Percentiles rank a stretch among this genome's conserved stretches.
These are phyloP conservation scores for Oligia fasciuncula DNA, from an alignment of 2,888 invertebrate species.

Conservation along the genomic window DNA sequence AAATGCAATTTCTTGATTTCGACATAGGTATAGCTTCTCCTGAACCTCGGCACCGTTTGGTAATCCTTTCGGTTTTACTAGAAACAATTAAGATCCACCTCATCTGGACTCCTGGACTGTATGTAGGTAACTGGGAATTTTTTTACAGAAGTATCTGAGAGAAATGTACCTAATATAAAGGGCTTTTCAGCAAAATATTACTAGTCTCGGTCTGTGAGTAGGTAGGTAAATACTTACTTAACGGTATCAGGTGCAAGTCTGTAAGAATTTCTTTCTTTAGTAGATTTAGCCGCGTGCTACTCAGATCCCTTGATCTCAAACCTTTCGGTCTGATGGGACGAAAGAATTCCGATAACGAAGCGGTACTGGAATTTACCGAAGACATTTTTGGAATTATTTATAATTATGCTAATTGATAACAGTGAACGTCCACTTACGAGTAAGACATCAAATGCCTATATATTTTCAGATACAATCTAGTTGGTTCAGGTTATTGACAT, in stretches of 20 bases:
- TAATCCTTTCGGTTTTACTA: neutral
- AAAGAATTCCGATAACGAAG: slow-evolving; percentile 84
- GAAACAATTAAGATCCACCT: neutral
- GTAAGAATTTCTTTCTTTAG: slow-evolving; percentile 91
- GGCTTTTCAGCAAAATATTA: neutral
- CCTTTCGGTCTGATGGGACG: slow-evolving; percentile 82
- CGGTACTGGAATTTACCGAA: slow-evolving; percentile 75
- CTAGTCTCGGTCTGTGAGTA: neutral
- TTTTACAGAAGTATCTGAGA: slow-evolving; percentile 3
- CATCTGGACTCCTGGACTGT: neutral
- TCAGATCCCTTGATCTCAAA: slow-evolving; percentile 79
- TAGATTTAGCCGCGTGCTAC: slow-evolving; percentile 87
- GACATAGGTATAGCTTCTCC: neutral
- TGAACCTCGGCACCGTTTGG: neutral
- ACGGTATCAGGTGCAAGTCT: slow-evolving; percentile 87
- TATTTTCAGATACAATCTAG: slow-evolving; percentile 29
- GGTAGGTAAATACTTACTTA: slow-evolving; percentile 76
- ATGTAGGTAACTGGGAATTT: neutral
- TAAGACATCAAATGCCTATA: neutral
- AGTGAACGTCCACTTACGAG: neutral
- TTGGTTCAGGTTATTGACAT: slow-evolving; percentile 24
- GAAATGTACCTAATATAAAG: neutral
- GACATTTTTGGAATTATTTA: slow-evolving; percentile 68
- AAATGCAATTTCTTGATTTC: neutral
- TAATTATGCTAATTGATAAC: neutral